phyloP scores from a whole-genome alignment of 2,113 vertebrate genomes.

The Anas platyrhynchos region DNA sequence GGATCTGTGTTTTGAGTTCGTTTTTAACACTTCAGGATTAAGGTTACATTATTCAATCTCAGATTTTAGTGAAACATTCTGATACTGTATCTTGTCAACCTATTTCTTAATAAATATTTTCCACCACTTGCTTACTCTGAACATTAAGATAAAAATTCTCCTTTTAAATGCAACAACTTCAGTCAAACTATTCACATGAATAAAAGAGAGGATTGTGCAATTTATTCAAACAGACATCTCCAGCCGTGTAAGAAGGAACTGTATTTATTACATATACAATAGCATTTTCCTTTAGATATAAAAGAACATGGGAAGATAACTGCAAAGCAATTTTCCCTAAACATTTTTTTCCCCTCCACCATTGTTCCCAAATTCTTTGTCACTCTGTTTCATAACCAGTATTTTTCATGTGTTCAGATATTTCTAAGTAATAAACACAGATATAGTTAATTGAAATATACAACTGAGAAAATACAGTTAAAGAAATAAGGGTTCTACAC shows the following conservation, averaged over 20 bases:
- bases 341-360: neutral
- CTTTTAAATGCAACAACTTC: neutral
- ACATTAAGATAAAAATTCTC: neutral
- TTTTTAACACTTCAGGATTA: neutral
- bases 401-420: neutral
- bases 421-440: neutral
- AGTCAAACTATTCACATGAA: neutral
- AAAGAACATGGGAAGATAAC: neutral
- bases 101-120: slow-evolving; percentile 6
- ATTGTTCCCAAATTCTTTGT: neutral
- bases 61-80: neutral
- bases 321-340: neutral
- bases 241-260: neutral
- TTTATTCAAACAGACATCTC: neutral
- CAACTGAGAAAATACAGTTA: neutral
- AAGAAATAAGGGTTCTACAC: neutral
- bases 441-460: neutral
- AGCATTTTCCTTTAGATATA: neutral
- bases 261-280: neutral
- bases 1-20: neutral
- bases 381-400: neutral
- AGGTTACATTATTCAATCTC: neutral
- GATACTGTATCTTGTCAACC: neutral
- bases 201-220: neutral
- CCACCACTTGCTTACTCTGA: neutral